Evolutionary conservation across 2,113 vertebrate species (phyloP), one percentile per base, ranked within the genome.

Genomic region (Speoplatyrhinus poulsoni): DNA sequence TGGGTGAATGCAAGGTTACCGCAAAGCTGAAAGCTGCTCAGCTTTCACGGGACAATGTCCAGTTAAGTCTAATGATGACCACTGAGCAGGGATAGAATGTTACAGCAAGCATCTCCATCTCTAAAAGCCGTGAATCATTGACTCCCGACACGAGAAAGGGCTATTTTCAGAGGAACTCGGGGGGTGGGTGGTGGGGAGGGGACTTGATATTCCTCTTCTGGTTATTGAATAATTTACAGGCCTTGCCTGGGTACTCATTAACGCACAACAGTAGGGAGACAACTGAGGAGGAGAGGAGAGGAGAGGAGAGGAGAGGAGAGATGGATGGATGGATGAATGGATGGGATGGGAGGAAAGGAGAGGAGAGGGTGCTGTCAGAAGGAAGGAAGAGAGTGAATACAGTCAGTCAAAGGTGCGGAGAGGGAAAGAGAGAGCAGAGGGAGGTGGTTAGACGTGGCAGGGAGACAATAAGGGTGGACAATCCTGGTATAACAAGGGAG

Each of bases 211-310:
- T 83, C 69, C 78, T 89, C 76, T 85, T 77, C 72, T 75, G 78
- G 76, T 88, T 85, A 86, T 86, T 91, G 82, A 91, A 89, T 90
- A 85, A 90, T 91, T 90, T 86, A 89, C 81, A 84, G 76, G 60
- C 69, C 65, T 76, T 79, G 82, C 75, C 81, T 72, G 76, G 75
- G 79, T 80, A 83, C 84, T 91, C 81, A 89, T 90, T 89, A 89
- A 80, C 59, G 71, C 75, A 74, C 77, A 48, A 84, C 82, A 83
- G 79, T 68, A 70, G 82, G 69, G 56, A 85, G 85, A 72, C 79
- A 82, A 79, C 15, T n/a, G 16, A 0, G 9, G 50, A 12, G 33
- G 58, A 6, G 13, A 56, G 50, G 13, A 26, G 36, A 47, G 16
- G 17, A 11, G 57, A 16, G 53, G 52, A 56, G 50, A 47, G 53